Evolutionary conservation across 2,797 vertebrate genomes (phyloP).

Genomic region (Thaleichthys pacificus): DNA sequence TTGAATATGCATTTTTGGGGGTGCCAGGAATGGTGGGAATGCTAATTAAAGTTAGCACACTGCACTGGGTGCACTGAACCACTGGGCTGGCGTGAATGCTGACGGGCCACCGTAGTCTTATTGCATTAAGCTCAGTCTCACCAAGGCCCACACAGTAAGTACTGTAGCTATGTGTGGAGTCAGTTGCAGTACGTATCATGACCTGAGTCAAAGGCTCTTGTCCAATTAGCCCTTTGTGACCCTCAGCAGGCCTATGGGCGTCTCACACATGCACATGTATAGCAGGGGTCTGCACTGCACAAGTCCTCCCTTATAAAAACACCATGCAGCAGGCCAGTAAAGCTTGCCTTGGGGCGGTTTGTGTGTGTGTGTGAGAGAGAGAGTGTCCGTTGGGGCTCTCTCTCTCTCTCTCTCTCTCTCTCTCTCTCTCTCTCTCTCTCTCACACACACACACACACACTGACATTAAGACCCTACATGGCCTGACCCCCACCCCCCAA

Average conservation of each 20-base stretch:
- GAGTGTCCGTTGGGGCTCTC: constrained; percentile 56
- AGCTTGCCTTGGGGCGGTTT: constrained; percentile 18
- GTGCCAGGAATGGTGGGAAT: constrained; percentile 58
- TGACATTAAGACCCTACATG: constrained; percentile 75
- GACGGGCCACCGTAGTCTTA: constrained; percentile 52
- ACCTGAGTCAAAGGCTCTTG: constrained; percentile 67
- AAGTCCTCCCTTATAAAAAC: constrained; percentile 69
- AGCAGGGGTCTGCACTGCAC: constrained; percentile 52
- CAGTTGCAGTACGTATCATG: neutral
- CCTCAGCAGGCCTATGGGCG: constrained; percentile 49
- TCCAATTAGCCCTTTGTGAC: constrained; percentile 71
- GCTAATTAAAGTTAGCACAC: constrained; percentile 70
- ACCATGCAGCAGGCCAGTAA: constrained; percentile 59
- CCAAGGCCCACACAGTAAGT: constrained; percentile 35
- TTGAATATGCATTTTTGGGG: constrained; percentile 69
- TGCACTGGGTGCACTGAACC: constrained; percentile 67
- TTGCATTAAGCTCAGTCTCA: constrained; percentile 35
- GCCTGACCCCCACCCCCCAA: constrained; percentile 83
- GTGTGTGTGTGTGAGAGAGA: constrained; percentile 35
- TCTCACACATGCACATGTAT: constrained; percentile 23
- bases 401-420: constrained; percentile 18
- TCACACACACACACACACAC: constrained; percentile 46
- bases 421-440: constrained; percentile 23
- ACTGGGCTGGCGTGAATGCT: constrained; percentile 71
- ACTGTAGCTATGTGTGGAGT: constrained; percentile 1